Percentiles rank a stretch among this genome's conserved stretches.
These are phyloP conservation scores for Uromys caudimaculatus DNA, from an alignment of 2,797 vertebrate genomes.

Conservation along the genomic window DNA sequence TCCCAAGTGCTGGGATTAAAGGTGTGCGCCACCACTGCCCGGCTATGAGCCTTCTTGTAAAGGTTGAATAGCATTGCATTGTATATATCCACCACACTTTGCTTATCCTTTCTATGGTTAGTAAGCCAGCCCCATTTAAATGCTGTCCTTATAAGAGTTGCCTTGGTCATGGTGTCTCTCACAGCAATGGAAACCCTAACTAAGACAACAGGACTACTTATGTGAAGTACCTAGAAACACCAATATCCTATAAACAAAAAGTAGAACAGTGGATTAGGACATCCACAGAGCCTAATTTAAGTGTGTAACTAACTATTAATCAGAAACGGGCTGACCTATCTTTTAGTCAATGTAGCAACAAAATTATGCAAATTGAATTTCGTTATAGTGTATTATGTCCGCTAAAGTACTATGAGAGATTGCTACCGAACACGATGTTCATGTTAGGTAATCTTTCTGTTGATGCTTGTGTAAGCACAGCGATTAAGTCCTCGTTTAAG, in stretches of 20 bases:
- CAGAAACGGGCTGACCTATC: neutral
- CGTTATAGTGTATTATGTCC: neutral
- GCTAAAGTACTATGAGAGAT: neutral
- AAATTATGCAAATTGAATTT: slow-evolving; percentile 26
- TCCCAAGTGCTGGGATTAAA: no score
- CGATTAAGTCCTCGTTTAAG: neutral
- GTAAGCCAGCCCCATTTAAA: neutral
- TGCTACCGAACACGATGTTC: neutral
- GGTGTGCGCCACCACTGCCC: no score
- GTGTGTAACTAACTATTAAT: neutral
- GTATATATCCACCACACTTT: no score
- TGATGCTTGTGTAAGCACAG: slow-evolving; percentile 4
- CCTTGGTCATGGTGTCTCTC: neutral
- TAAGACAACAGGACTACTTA: neutral
- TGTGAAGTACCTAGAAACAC: neutral
- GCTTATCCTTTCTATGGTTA: no score
- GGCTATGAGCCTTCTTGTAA: no score
- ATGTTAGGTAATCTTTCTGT: neutral
- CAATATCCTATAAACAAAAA: neutral
- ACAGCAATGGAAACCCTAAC: neutral
- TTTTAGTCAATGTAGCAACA: slow-evolving; percentile 35
- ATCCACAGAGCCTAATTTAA: neutral
- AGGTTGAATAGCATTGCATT: no score
- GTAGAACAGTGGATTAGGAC: neutral
- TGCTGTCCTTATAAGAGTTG: neutral